Evolutionary conservation across 2,113 vertebrate species (phyloP), one percentile per base, ranked within the genome.

Genomic region (Panurus biarmicus): DNA sequence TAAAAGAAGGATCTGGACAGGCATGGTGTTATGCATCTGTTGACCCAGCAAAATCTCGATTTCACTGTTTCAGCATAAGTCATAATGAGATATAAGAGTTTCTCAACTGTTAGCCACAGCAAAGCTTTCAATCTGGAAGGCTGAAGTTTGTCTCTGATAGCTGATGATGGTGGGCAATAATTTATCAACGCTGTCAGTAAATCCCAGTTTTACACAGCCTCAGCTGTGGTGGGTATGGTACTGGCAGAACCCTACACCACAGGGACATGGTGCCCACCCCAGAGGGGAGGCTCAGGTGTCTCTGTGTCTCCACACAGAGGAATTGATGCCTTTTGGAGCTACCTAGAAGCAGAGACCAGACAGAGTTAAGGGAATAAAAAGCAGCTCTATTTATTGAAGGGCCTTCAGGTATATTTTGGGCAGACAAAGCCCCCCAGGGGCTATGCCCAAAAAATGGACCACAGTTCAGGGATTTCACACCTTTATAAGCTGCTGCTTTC

Each of bases 51-150:
- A 77, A 84, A 65, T 76, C 53, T 70, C 19, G 25, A 5, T 82
- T 87, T 84, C 64, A 29, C 45, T 61, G 24, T 35, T 77, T 92
- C 91, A 77, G 54, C 60, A 53, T 54, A 89, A 91, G 45, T 89
- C 73, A 61, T 31, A 36, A 56, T 78, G 82, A 85, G 73, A 87
- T 77, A 17, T 26, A 69, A 38, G 48, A 53, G n/a, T 77, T 81
- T 58, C 26, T 35, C 48, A 85, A 2, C 11, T 40, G 53, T 57
- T 22, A 50, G 47, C n/a, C 42, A 66, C 75, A 74, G 70, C 36
- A 31, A 28, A 42, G 28, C 36, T 85, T 62, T 73, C 78, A 74
- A 0, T 36, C 45, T 53, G 61, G n/a, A 29, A 58, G 69, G 77
- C 33, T 76, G 16, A 21, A 61, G 38, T 42, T 69, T 65, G 14